Base-by-base conservation (phyloP, 2,888 invertebrate genomes). In the Glaucopsyche alexis region DNA sequence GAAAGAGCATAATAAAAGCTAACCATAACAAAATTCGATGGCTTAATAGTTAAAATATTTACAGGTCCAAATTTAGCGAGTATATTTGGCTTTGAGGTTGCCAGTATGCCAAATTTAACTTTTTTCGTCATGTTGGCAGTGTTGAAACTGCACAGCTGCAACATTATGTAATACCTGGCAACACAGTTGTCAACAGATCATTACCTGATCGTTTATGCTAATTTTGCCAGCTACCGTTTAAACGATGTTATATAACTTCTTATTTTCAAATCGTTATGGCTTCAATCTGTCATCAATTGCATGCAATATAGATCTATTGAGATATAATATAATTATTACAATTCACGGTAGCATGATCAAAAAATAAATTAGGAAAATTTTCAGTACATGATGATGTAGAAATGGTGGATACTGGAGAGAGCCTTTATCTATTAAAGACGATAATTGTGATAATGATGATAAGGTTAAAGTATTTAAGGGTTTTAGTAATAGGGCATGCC, bases 111-210 rank as follows among this genome's bases (percentile, higher is more conserved):
- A 60, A 71, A 52, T 74, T 75, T 75, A 77, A 73, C 76, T 80
- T 78, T 78, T 78, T 71, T 71, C 72, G 81, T 85, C 83, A 83
- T 85, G 84, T 84, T 80, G 75, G 75, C 75, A 74, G 77, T 79
- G 74, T 76, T 81, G 80, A 81, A 87, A 86, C 84, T 87, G 86
- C 86, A 88, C 86, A 84, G 74, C 75, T 85, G 83, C 85, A 85
- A 75, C 79, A 74, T 90, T 88, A 80, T 82, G 85, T 83, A 91
- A 90, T 79, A 75, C 73, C 81, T 85, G 84, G 84, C 87, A 83
- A 85, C 79, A 75, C 77, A 77, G 74, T 76, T 83, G 81, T 82
- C 83, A 81, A 80, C 76, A 66, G 66, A 76, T 75, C 76, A 75
- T 71, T 70, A 72, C 76, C 77, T 77, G 19, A 45, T 11, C 76